Conservation (phyloP, 2,797 vertebrate species). For the Sphenopsis melanotis region DNA sequence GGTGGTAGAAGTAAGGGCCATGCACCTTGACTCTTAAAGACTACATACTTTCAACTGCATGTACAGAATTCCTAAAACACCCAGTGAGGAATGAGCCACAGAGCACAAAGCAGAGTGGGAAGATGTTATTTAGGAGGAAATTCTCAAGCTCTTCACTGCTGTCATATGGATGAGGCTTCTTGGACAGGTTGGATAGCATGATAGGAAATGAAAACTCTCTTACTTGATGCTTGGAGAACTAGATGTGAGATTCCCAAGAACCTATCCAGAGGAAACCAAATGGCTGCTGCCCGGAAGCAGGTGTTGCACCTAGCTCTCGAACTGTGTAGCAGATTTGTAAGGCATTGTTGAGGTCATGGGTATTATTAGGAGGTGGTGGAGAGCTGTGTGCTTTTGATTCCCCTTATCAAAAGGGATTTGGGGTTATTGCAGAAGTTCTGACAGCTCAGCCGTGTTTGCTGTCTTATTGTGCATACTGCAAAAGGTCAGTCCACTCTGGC, state of each 20-base stretch:
- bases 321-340: not conserved
- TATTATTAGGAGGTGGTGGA: not conserved
- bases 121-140: not conserved
- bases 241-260: not conserved
- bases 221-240: not conserved
- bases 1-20: not conserved
- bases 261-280: not conserved
- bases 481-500: conserved; percentile 17
- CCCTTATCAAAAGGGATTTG: conserved; percentile 36
- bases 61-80: not conserved
- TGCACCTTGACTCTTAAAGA: not conserved
- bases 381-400: not conserved
- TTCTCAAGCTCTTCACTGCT: not conserved
- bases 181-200: not conserved
- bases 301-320: not conserved
- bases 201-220: not conserved
- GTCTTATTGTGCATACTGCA: conserved; percentile 14
- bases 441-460: not conserved
- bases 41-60: not conserved
- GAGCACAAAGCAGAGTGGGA: not conserved
- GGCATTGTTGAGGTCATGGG: not conserved
- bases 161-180: not conserved
- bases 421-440: conserved; percentile 39
- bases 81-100: not conserved
- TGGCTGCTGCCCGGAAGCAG: not conserved